Evolutionary conservation across 2,888 invertebrate genomes (phyloP).

Genomic region (Limenitis camilla): DNA sequence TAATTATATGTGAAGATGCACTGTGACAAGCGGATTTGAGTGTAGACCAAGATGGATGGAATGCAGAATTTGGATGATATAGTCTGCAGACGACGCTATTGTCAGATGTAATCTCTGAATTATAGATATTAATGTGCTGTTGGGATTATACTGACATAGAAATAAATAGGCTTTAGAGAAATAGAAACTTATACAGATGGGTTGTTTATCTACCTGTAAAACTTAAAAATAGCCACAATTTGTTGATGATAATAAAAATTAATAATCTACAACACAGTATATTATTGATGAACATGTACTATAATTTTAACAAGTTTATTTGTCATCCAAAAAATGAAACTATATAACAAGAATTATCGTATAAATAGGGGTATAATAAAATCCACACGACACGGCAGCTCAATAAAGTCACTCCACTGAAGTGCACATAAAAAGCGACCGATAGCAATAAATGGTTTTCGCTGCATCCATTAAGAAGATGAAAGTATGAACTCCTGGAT

Average conservation of each 20-base stretch:
- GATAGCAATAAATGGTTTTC: conserved; percentile 54
- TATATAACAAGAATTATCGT: conserved; percentile 5
- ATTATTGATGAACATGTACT: not conserved
- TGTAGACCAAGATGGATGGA: conserved; percentile 6
- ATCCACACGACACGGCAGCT: conserved; percentile 22
- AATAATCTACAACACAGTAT: too few relatives aligned
- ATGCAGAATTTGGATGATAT: not conserved
- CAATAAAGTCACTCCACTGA: conserved; percentile 37
- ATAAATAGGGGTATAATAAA: conserved; percentile 22
- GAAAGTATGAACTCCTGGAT: conserved; percentile 63
- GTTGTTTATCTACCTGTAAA: too few relatives aligned
- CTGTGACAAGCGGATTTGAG: conserved; percentile 3
- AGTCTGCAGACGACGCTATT: not conserved
- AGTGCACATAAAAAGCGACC: conserved; percentile 47
- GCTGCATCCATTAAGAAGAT: conserved; percentile 66
- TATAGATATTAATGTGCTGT: not conserved
- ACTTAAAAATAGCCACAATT: too few relatives aligned
- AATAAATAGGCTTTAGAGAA: not conserved
- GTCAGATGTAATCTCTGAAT: not conserved
- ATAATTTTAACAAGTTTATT: not conserved
- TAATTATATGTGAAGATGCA: conserved; percentile 1
- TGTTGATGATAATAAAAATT: too few relatives aligned
- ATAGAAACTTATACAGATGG: too few relatives aligned
- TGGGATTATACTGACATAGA: not conserved
- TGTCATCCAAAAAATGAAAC: not conserved